These are phyloP conservation scores for Poliocrania exsul DNA, from an alignment of 2,797 vertebrate species.

Conservation along the genomic window DNA sequence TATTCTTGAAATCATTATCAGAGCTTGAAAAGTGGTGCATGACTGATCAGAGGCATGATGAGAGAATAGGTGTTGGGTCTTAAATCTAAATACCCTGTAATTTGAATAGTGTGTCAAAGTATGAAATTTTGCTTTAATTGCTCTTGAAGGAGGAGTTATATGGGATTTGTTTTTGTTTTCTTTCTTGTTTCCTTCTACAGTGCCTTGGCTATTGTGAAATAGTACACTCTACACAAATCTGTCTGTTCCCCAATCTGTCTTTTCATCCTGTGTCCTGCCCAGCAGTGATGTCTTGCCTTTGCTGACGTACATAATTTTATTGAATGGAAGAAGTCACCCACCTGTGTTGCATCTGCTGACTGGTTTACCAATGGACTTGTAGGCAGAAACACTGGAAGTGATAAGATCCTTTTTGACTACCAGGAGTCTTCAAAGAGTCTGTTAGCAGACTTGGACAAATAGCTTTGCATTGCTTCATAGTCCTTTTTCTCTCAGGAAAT, in stretches of 20 bases:
- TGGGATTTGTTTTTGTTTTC: neutral
- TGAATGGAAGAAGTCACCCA: accelerated
- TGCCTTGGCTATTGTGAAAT: neutral
- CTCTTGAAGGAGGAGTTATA: neutral
- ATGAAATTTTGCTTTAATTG: neutral
- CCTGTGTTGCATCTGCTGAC: accelerated
- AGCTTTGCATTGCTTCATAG: neutral
- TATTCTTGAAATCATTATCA: neutral
- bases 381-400: neutral
- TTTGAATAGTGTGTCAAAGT: neutral
- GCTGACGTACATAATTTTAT: neutral
- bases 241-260: neutral
- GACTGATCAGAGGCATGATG: neutral
- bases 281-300: neutral
- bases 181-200: neutral
- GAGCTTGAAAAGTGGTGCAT: neutral
- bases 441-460: neutral
- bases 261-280: neutral
- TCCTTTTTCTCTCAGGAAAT: neutral
- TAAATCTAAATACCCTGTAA: neutral
- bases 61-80: neutral
- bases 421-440: neutral
- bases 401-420: neutral
- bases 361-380: neutral
- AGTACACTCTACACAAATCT: neutral